Conservation (phyloP, 2,888 invertebrate species). For the Leistus spinibarbis region DNA sequence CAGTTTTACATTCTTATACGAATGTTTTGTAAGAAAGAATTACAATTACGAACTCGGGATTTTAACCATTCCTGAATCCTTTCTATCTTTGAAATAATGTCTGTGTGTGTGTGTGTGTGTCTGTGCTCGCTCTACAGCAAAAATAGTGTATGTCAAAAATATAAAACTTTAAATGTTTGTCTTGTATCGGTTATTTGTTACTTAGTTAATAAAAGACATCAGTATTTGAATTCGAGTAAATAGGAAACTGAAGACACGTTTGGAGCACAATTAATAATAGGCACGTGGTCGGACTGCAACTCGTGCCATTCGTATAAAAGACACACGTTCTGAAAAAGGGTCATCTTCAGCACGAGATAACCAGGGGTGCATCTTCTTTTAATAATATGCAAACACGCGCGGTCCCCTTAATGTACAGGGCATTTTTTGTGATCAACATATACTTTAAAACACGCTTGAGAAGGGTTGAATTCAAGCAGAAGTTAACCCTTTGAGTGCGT, state of each 20-base stretch:
- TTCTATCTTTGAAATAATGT: too few relatives aligned
- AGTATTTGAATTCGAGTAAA: background rate
- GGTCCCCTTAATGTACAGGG: background rate
- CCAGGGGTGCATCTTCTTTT: constrained; percentile 31
- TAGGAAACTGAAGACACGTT: background rate
- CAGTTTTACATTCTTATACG: too few relatives aligned
- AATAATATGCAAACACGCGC: constrained; percentile 11
- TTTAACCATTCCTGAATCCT: too few relatives aligned
- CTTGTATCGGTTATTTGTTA: too few relatives aligned
- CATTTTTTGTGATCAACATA: background rate
- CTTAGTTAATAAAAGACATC: background rate
- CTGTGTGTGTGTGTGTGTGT: too few relatives aligned
- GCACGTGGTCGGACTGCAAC: constrained; percentile 17
- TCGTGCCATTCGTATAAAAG: background rate
- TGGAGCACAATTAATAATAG: constrained; percentile 25
- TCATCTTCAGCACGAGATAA: constrained; percentile 14
- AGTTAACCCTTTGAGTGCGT: background rate
- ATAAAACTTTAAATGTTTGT: too few relatives aligned
- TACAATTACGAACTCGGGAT: too few relatives aligned
- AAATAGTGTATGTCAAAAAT: too few relatives aligned
- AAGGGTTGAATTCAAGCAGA: constrained; percentile 1
- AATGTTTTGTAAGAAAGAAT: too few relatives aligned
- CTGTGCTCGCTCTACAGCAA: too few relatives aligned
- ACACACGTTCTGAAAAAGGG: constrained; percentile 6
- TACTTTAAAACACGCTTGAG: background rate